These are phyloP conservation scores for Apocheima hispidaria DNA, from an alignment of 2,888 invertebrate species.

Conservation along the genomic window DNA sequence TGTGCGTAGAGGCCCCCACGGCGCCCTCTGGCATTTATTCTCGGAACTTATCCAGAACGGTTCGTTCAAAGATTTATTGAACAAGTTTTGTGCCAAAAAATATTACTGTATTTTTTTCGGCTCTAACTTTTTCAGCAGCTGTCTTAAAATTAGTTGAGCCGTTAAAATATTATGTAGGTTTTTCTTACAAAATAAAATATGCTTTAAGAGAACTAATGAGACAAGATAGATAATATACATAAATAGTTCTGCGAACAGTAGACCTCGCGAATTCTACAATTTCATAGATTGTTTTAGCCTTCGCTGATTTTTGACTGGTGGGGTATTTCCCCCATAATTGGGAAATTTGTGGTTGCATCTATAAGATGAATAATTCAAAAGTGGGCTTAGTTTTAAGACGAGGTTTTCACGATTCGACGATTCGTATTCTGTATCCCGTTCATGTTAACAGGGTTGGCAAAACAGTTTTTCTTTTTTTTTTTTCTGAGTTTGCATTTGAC, in stretches of 20 bases:
- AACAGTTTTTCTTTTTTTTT: background rate
- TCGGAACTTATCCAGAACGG: conserved; percentile 48
- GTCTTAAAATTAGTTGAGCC: conserved; percentile 34
- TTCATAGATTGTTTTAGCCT: too few relatives aligned
- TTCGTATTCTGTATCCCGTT: conserved; percentile 44
- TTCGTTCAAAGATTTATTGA: conserved; percentile 49
- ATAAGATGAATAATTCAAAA: conserved; percentile 48
- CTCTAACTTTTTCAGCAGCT: conserved; percentile 39
- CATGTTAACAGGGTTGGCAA: conserved; percentile 36
- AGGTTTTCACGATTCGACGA: conserved; percentile 44
- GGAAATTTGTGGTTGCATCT: conserved; percentile 40
- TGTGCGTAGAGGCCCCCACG: conserved; percentile 48
- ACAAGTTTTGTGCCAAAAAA: conserved; percentile 47
- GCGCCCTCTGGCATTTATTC: conserved; percentile 51
- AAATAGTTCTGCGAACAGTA: too few relatives aligned
- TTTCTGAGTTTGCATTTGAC: too few relatives aligned
- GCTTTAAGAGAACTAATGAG: background rate
- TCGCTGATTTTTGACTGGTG: too few relatives aligned
- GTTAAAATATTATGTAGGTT: conserved; percentile 26
- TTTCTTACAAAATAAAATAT: conserved; percentile 4
- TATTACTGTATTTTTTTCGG: conserved; percentile 39
- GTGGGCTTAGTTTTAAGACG: conserved; percentile 45
- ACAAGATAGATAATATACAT: too few relatives aligned
- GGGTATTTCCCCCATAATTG: too few relatives aligned
- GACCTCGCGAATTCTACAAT: too few relatives aligned